phyloP scores from a whole-genome alignment of 2,113 vertebrate genomes.

The Alosa alosa region DNA sequence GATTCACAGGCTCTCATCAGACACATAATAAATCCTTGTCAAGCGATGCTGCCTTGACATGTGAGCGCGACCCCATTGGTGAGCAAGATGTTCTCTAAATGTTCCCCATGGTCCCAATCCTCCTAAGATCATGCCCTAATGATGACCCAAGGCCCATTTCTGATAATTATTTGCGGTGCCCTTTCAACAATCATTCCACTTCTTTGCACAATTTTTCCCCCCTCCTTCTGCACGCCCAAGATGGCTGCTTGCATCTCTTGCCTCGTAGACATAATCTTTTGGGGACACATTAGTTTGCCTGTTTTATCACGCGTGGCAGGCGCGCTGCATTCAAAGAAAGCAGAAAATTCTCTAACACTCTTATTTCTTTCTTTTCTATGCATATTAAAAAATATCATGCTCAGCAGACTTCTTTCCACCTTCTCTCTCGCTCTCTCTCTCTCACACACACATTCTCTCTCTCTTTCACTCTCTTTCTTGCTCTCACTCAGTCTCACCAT shows the following conservation, averaged over 20 bases:
- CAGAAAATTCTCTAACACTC: constrained; percentile 48
- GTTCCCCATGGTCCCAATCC: constrained; percentile 52
- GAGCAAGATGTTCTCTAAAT: constrained; percentile 60
- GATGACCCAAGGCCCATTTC: constrained; percentile 69
- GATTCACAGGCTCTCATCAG: constrained; percentile 51
- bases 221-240: constrained; percentile 44
- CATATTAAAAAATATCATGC: constrained; percentile 47
- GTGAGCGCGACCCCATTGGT: constrained; percentile 53
- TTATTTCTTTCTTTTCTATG: constrained; percentile 40
- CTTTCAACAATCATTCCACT: constrained; percentile 72
- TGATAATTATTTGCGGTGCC: constrained; percentile 69
- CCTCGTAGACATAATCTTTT: constrained; percentile 57
- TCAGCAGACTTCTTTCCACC: constrained; percentile 38
- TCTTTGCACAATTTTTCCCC: constrained; percentile 59
- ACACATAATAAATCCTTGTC: constrained; percentile 54
- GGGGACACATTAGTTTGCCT: constrained; percentile 35
- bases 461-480: constrained; percentile 20
- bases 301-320: constrained; percentile 42
- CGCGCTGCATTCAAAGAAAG: constrained; percentile 43
- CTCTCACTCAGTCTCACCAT: constrained; percentile 9
- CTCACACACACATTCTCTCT: constrained; percentile 22
- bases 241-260: constrained; percentile 55
- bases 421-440: not conserved
- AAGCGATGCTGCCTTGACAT: constrained; percentile 45
- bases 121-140: constrained; percentile 67